A percentile compares a stretch with the other conserved stretches of the same genome.
Conservation (phyloP, 1,140 invertebrate genomes). For the Penaeus chinensis region DNA sequence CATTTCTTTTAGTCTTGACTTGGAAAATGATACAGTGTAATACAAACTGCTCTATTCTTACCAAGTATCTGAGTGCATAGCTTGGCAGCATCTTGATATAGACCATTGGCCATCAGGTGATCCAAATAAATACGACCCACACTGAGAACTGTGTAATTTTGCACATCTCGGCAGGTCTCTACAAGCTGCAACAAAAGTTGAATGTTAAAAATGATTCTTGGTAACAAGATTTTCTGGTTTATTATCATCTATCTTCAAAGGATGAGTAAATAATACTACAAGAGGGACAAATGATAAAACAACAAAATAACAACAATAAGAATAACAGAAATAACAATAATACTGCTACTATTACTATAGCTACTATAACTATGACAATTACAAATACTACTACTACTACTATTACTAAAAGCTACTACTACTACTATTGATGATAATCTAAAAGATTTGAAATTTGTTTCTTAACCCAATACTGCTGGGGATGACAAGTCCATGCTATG, state of each 20-base stretch:
- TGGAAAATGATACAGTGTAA: conserved; percentile 65
- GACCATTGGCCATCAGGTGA: conserved; percentile 78
- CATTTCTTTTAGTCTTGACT: neutral
- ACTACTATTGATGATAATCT: no score
- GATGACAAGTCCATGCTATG: no score
- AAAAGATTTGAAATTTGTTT: no score
- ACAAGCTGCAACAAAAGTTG: conserved; percentile 70
- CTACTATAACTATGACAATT: neutral
- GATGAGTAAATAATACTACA: no score
- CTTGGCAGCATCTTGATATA: conserved; percentile 87
- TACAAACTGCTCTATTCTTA: conserved; percentile 43
- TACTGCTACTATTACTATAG: no score
- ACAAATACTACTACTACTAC: no score
- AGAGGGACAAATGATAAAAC: no score
- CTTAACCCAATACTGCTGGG: no score
- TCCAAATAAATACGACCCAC: conserved; percentile 88
- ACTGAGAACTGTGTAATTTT: conserved; percentile 77
- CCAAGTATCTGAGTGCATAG: conserved; percentile 81
- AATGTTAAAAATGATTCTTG: neutral
- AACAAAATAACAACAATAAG: no score
- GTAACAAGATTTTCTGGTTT: neutral
- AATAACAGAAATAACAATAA: no score
- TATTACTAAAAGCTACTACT: no score
- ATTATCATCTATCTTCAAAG: conserved; percentile 24
- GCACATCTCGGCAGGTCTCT: conserved; percentile 83